These are phyloP conservation scores for Drosophila miranda DNA, from an alignment of 1,140 invertebrate species.

Conservation along the genomic window DNA sequence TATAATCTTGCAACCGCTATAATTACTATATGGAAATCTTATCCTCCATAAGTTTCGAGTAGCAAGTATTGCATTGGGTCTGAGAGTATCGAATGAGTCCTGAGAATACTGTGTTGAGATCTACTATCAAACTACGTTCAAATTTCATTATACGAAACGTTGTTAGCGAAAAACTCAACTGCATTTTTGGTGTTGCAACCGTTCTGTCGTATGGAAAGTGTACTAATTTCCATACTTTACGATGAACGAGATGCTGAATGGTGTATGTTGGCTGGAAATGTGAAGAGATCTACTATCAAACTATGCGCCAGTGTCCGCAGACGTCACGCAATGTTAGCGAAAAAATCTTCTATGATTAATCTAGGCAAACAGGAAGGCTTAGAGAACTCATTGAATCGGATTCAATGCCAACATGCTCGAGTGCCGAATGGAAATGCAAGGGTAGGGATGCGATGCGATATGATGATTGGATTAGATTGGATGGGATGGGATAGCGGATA, in stretches of 20 bases:
- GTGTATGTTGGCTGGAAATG: slow-evolving; percentile 18
- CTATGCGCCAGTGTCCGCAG: slow-evolving; percentile 38
- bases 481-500: slow-evolving; percentile 22
- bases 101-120: slow-evolving; percentile 26
- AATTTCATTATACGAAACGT: slow-evolving; percentile 38
- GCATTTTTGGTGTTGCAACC: slow-evolving; percentile 31
- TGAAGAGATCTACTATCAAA: slow-evolving; percentile 78
- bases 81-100: no score
- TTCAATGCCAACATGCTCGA: slow-evolving; percentile 53
- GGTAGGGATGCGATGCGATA: slow-evolving; percentile 14
- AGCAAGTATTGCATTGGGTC: no score
- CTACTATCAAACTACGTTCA: slow-evolving; percentile 70
- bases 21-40: slow-evolving; percentile 1
- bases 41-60: no score
- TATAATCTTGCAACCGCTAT: slow-evolving; percentile 36
- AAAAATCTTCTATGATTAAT: slow-evolving; percentile 59
- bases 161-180: slow-evolving; percentile 70
- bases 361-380: slow-evolving; percentile 28
- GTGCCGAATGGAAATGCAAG: slow-evolving; percentile 51
- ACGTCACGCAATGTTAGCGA: slow-evolving; percentile 67
- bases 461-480: background rate
- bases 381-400: slow-evolving; percentile 56
- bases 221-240: background rate
- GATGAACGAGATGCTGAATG: slow-evolving; percentile 8
- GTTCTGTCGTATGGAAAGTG: slow-evolving; percentile 2